These are phyloP conservation scores for Caenorhabditis remanei DNA, from an alignment of 1,140 invertebrate species.

Conservation along the genomic window DNA sequence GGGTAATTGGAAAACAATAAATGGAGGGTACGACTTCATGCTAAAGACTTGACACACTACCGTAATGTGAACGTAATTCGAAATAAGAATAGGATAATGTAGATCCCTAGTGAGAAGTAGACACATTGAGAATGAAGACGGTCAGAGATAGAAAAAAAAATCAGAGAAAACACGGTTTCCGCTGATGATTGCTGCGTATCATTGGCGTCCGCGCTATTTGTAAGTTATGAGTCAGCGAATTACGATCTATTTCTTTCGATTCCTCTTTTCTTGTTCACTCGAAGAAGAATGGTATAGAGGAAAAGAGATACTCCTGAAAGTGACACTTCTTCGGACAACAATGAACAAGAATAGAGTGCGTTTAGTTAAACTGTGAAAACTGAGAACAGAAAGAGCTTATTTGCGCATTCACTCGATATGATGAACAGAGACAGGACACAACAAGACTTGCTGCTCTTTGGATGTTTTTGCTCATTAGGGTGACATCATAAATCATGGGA, in stretches of 20 bases:
- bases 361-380: slow-evolving; percentile 27
- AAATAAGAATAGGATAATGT: neutral
- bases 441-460: slow-evolving; percentile 12
- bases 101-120: neutral
- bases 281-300: neutral
- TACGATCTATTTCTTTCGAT: neutral
- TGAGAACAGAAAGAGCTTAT: slow-evolving; percentile 41
- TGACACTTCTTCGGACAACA: slow-evolving; percentile 53
- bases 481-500: slow-evolving; percentile 30
- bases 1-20: slow-evolving; percentile 31
- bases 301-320: slow-evolving; percentile 1
- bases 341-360: neutral
- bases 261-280: slow-evolving; percentile 22
- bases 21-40: neutral
- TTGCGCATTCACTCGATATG: slow-evolving; percentile 23
- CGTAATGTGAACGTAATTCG: slow-evolving; percentile 2
- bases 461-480: slow-evolving; percentile 12
- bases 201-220: slow-evolving; percentile 36
- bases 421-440: slow-evolving; percentile 16
- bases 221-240: slow-evolving; percentile 53
- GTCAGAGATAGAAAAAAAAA: slow-evolving; percentile 18
- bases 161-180: slow-evolving; percentile 17
- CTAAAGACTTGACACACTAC: neutral
- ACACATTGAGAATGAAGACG: neutral
- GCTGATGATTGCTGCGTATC: slow-evolving; percentile 45